These are phyloP conservation scores for Chondrilla cf. caribensis DNA, from an alignment of 37 sponge, comb jelly and placozoan species.

Conservation along the genomic window DNA sequence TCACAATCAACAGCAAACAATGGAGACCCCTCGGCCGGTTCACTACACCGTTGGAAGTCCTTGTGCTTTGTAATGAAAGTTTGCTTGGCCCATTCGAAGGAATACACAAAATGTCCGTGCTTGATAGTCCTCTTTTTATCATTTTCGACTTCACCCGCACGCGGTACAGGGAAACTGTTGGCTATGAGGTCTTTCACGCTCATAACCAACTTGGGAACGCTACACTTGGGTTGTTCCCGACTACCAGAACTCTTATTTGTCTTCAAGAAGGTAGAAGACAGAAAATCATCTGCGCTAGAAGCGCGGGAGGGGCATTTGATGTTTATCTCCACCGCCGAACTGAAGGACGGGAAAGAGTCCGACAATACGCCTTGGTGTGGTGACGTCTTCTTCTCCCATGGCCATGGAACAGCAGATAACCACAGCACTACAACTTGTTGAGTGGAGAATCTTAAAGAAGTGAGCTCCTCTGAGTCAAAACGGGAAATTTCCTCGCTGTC, in stretches of 20 bases:
- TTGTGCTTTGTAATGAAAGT: slow-evolving; percentile 2
- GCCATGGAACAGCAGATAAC: slow-evolving; percentile 53
- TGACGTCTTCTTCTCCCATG: neutral
- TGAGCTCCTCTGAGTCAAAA: neutral
- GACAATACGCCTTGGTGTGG: too few species aligned
- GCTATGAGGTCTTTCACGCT: slow-evolving; percentile 22
- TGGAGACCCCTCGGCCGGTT: slow-evolving; percentile 10
- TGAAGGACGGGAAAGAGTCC: slow-evolving; percentile 43
- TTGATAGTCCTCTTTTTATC: slow-evolving; percentile 3
- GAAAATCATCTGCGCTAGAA: neutral
- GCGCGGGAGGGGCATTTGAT: neutral
- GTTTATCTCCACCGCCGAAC: slow-evolving; percentile 24
- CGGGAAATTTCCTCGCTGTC: neutral
- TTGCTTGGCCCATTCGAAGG: neutral
- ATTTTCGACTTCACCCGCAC: neutral
- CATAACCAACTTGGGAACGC: slow-evolving; percentile 30
- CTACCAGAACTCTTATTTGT: neutral
- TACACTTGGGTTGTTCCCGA: neutral
- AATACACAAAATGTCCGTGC: neutral
- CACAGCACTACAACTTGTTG: slow-evolving; percentile 47
- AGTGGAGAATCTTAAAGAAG: neutral
- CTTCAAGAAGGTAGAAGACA: neutral
- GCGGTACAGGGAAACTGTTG: slow-evolving; percentile 38
- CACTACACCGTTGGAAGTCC: neutral
- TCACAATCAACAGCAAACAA: slow-evolving; percentile 89